Evolutionary conservation across 1,140 invertebrate genomes (phyloP), one percentile per base, ranked within the genome.

Genomic region (Drosophila mauritiana): DNA sequence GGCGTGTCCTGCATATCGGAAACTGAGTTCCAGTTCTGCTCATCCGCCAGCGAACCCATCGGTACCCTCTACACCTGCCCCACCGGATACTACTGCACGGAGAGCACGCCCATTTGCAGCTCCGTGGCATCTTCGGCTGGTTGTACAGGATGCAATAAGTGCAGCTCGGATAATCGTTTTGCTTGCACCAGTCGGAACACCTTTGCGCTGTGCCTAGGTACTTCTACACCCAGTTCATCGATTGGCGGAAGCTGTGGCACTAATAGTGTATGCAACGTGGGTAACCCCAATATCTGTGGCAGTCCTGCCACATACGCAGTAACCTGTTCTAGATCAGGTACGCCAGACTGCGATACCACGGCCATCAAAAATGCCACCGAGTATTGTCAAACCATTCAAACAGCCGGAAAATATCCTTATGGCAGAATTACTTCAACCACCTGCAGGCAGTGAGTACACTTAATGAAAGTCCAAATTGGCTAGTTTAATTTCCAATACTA

Each of bases 351-450:
- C 0, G 34, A 5, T 10, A 10, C 15, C 4, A 67, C 73, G 1
- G 15, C 62, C 39, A 58, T 67, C 1, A 62, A 54, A 8, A 12
- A 70, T 22, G 45, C 80, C 43, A 59, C 25, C 15, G 64, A 42
- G 11, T 79, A 61, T 27, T 84, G 80, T 11, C 34, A 43, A 13
- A 3, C n/a, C 0, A 3, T 76, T 0, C 34, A 59, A n/a, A 6
- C 51, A 42, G 7, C 17, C 0, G 80, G 80, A 42, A 51, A 62
- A 22, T 84, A 67, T 80, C 80, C 80, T n/a, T 76, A 80, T 20
- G 80, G 80, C 15, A 27, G 15, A 0, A 3, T 12, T 12, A 22
- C 40, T 4, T n/a, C 43, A 7, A 84, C 59, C 27, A 76, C 72
- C 1, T 84, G 80, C 61, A 62, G 13, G 31, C 76, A 80, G 80